Evolutionary conservation across 1,140 invertebrate species (phyloP), one percentile per base, ranked within the genome.

Genomic region (Megalonaias nervosa): DNA sequence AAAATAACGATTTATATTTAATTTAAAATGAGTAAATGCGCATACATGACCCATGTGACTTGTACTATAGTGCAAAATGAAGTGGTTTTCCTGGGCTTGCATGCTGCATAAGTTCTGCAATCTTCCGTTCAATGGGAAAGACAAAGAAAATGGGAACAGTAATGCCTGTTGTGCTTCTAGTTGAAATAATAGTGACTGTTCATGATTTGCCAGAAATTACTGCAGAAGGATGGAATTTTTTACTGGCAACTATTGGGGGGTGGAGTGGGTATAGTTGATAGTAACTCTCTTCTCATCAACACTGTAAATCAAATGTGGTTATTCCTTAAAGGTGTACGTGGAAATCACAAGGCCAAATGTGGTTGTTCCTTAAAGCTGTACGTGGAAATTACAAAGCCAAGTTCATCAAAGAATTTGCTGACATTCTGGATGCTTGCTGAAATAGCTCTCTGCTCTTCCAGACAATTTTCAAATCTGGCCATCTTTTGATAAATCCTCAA

Each of bases 281-380:
- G 85, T 79, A 80, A 88, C 89, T 9, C 86, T 88, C 75, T 91
- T 91, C 80, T 91, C 89, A 82, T 91, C 90, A 67, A 91, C 82
- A 75, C 90, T 90, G 71, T 81, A 90, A 48, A 91, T 86, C 23
- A 68, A 69, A 75, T 90, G 74, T 62, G 87, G 85, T 60, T 78
- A 5, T 31, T 31, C 31, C 31, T 31, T 1, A 31, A 5, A 5
- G 31, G 1, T 31, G 31, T 2, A 31, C 31, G 1, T 31, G 31
- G 31, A 2, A 31, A 31, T 1, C 5, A 31, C 31, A 31, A 2
- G 31, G 31, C 5, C 31, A 31, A 31, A 5, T 31, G 2, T 31
- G 31, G n/a, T n/a, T n/a, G n/a, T n/a, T n/a, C n/a, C n/a, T n/a
- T n/a, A n/a, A n/a, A n/a, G n/a, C n/a, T n/a, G n/a, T n/a, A n/a